Base-by-base conservation (phyloP, 2,888 invertebrate genomes). In the Ochlodes sylvanus region DNA sequence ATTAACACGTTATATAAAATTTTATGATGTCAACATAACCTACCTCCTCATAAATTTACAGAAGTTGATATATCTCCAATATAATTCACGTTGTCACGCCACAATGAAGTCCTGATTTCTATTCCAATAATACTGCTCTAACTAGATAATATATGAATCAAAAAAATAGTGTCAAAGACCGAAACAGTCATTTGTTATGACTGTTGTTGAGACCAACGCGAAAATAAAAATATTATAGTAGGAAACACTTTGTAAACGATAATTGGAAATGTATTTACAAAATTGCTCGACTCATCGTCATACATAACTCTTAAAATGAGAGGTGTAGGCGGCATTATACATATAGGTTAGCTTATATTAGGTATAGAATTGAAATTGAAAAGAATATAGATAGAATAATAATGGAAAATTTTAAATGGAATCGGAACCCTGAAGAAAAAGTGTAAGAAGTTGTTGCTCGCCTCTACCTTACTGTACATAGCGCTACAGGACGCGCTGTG, bases 81-180 rank as follows among this genome's bases (percentile, higher is more conserved):
- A 67, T 67, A 61, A 27, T 47, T 67, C 61, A 67, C 47, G 54
- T 55, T 54, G 56, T 56, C 61, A 67, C 21, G 44, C 55, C 61
- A 61, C 61, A 67, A 62, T 62, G 44, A 67, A 67, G 67, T 67
- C 61, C 61, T 47, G 56, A 67, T 62, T 67, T 56, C 61, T 56
- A 55, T 67, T 67, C 67, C 50, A 50, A 50, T 67, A 62, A 56
- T 62, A 61, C 54, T 52, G 50, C 56, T 41, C 21, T n/a, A 67
- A 55, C 66, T 67, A 67, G 60, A 67, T 61, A 44, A 27, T 27
- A 27, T 61, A 38, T 57, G 67, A 67, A 62, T 61, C 56, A 61
- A 67, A 67, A 66, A 67, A 62, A 67, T 60, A 62, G 38, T 47
- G 67, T 67, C 67, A 67, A 61, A 67, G 61, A 67, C 67, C 67